Conservation (phyloP, 1,140 invertebrate genomes). For the Drosophila trapezifrons region DNA sequence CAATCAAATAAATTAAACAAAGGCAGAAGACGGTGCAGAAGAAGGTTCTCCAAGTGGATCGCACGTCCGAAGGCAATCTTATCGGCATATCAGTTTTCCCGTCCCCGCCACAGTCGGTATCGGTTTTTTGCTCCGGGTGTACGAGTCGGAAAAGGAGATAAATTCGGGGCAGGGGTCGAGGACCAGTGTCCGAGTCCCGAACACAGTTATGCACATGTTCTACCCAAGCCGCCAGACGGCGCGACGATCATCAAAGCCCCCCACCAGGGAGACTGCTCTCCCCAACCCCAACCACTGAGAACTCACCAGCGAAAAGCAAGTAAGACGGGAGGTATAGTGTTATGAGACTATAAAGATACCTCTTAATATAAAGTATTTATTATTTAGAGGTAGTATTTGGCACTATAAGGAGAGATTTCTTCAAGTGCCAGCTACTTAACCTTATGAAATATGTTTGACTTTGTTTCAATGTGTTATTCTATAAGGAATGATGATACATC, state of each 20-base stretch:
- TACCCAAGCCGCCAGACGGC: constrained; percentile 46
- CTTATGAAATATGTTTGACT: too few relatives aligned
- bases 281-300: constrained; percentile 26
- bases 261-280: constrained; percentile 22
- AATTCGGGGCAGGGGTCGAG: constrained; percentile 17
- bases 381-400: background rate
- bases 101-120: constrained; percentile 54
- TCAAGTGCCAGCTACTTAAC: background rate
- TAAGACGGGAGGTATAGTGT: background rate
- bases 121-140: constrained; percentile 69
- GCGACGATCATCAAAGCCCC: constrained; percentile 55
- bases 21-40: constrained; percentile 49
- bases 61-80: constrained; percentile 68
- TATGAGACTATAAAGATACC: background rate
- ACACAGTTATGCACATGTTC: constrained; percentile 75
- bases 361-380: background rate
- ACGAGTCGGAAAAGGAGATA: constrained; percentile 18
- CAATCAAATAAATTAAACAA: constrained; percentile 82
- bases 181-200: constrained; percentile 51
- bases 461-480: too few relatives aligned
- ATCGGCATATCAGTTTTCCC: constrained; percentile 70
- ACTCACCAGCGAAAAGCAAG: constrained; percentile 24
- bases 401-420: background rate
- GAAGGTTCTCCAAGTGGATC: constrained; percentile 58
- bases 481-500: too few relatives aligned